Evolutionary conservation across 2,797 vertebrate species (phyloP).

Genomic region (Sebastes umbrosus): DNA sequence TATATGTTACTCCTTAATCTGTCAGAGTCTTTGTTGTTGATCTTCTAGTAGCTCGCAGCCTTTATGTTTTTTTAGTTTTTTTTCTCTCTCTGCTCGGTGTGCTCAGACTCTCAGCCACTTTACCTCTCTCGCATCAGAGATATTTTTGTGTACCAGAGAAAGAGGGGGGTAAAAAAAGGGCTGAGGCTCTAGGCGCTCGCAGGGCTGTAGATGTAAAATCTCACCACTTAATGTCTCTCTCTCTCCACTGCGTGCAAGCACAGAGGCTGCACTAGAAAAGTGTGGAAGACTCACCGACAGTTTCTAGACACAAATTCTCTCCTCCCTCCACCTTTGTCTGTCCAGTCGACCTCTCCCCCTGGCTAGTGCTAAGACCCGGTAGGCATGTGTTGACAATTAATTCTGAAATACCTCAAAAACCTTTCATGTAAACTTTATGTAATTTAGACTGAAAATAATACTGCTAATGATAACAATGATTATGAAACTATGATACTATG

Average conservation of each 20-base stretch:
- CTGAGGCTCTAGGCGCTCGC: constrained; percentile 53
- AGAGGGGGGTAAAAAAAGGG: constrained; percentile 61
- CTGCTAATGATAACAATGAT: constrained; percentile 85
- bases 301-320: constrained; percentile 64
- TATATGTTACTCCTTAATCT: constrained; percentile 75
- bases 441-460: constrained; percentile 89
- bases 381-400: constrained; percentile 98
- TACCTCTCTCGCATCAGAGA: constrained; percentile 78
- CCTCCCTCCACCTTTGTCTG: constrained; percentile 65
- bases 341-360: constrained; percentile 77
- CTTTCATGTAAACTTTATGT: constrained; percentile 99
- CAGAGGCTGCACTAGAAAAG: constrained; percentile 73
- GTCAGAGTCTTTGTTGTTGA: constrained; percentile 72
- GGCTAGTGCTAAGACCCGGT: constrained; percentile 82
- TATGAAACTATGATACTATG: constrained; percentile 87
- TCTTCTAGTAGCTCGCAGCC: constrained; percentile 63
- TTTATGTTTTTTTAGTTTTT: constrained; percentile 10
- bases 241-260: constrained; percentile 71
- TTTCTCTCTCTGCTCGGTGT: constrained; percentile 25
- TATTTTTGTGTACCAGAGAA: constrained; percentile 84
- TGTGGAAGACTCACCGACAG: constrained; percentile 71
- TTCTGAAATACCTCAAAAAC: constrained; percentile 99
- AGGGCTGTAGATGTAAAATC: constrained; percentile 43
- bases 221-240: constrained; percentile 51
- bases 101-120: constrained; percentile 63